These are phyloP conservation scores for Lepeophtheirus salmonis DNA, from an alignment of 1,140 invertebrate species.

Conservation along the genomic window DNA sequence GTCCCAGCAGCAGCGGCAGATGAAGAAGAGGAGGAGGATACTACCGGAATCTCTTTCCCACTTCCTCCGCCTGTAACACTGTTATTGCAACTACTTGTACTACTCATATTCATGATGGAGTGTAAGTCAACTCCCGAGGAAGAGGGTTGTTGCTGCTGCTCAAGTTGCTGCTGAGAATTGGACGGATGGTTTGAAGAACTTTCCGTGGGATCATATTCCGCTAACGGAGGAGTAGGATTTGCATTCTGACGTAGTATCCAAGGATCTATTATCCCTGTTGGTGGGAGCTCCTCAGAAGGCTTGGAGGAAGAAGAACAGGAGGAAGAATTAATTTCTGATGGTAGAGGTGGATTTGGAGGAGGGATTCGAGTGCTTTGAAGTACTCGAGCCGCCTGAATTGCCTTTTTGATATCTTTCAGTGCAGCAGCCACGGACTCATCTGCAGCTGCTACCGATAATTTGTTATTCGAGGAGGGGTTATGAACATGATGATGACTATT, in stretches of 20 bases:
- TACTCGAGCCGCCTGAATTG: slow-evolving; percentile 1
- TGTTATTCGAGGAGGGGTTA: no score
- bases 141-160: background rate
- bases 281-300: background rate
- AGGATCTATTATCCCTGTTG: background rate
- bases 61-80: no score
- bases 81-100: no score
- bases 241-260: background rate
- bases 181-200: no score
- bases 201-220: background rate
- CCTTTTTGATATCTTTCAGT: slow-evolving; percentile 13
- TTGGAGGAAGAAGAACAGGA: background rate
- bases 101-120: background rate
- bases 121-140: background rate
- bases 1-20: background rate
- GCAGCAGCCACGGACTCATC: slow-evolving; percentile 10
- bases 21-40: background rate
- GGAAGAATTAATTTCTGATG: no score
- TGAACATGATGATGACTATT: background rate
- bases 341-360: background rate
- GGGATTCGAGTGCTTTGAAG: background rate
- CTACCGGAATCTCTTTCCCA: background rate
- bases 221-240: background rate
- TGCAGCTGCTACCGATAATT: background rate
- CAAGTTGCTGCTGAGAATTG: background rate